A percentile compares a stretch with the other conserved stretches of the same genome.
Evolutionary conservation across 2,797 vertebrate species (phyloP).

Genomic region (Diplodus puntazzo): DNA sequence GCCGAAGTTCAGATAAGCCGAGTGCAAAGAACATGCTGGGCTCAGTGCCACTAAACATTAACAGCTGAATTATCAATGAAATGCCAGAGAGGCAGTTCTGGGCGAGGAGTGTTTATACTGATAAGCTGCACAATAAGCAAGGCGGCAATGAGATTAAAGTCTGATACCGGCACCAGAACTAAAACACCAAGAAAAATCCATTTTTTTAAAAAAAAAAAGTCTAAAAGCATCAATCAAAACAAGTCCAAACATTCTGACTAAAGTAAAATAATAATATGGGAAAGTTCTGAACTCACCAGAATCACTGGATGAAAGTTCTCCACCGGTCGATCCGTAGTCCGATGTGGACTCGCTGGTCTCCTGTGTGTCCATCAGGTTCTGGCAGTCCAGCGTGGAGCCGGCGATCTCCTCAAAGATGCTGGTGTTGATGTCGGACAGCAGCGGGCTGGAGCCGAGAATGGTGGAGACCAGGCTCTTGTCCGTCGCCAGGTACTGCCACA

Average conservation of each 20-base stretch:
- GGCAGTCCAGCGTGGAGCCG: constrained; percentile 83
- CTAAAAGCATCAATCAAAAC: too few species aligned
- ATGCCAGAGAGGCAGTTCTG: not conserved
- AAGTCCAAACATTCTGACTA: too few species aligned
- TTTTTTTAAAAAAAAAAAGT: not conserved
- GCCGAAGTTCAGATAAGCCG: constrained; percentile 31
- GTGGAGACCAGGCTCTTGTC: constrained; percentile 75
- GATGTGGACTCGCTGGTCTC: constrained; percentile 81
- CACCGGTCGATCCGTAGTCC: constrained; percentile 81
- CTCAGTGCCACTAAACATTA: constrained; percentile 58
- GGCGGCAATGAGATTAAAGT: not conserved
- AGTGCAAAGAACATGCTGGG: constrained; percentile 47
- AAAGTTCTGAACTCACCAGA: constrained; percentile 80
- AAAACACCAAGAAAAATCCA: not conserved
- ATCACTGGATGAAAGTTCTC: constrained; percentile 83
- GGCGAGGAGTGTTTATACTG: constrained; percentile 26
- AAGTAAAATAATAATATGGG: not conserved
- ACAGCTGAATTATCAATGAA: constrained; percentile 48
- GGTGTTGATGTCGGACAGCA: constrained; percentile 86
- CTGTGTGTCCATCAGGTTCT: constrained; percentile 71
- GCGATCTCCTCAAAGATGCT: constrained; percentile 87
- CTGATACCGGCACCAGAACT: not conserved
- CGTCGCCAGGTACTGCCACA: constrained; percentile 73
- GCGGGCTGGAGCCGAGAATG: constrained; percentile 82
- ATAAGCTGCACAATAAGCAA: constrained; percentile 24